Evolutionary conservation across 2,797 vertebrate genomes (phyloP).

Genomic region (Pteropus rufus): DNA sequence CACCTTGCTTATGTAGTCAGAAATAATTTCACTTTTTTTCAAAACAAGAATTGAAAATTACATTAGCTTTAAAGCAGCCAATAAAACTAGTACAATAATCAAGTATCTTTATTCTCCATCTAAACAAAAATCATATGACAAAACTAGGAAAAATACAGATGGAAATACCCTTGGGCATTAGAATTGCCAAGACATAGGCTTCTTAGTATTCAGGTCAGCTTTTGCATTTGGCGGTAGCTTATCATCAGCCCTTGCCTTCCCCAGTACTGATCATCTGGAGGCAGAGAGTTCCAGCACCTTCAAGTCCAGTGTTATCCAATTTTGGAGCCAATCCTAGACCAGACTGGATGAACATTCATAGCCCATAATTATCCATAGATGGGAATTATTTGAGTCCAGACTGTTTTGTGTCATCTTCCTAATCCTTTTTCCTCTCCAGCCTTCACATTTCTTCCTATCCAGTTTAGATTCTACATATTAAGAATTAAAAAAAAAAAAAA

Average conservation of each 20-base stretch:
- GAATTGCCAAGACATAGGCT: not conserved
- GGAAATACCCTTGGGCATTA: not conserved
- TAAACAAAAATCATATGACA: conserved; percentile 54
- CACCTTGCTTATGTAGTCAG: conserved; percentile 28
- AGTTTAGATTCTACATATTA: not conserved
- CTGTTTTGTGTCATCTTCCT: not conserved
- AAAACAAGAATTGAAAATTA: conserved; percentile 46
- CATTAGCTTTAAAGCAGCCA: conserved; percentile 34
- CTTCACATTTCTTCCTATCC: not conserved
- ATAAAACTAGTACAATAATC: not conserved
- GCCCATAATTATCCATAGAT: not conserved
- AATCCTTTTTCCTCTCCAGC: not conserved
- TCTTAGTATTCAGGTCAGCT: not conserved
- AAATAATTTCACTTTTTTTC: conserved; percentile 44
- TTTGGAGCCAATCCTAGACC: not conserved
- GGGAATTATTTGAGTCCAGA: not conserved
- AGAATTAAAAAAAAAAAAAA: not conserved
- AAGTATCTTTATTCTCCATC: not conserved
- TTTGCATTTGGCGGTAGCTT: not conserved
- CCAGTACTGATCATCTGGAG: not conserved
- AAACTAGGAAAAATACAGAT: not conserved
- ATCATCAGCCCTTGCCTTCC: not conserved
- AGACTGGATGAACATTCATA: not conserved
- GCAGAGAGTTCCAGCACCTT: not conserved
- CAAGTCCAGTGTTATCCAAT: not conserved